Conservation (phyloP, 2,888 invertebrate genomes). For the Operophtera brumata region DNA sequence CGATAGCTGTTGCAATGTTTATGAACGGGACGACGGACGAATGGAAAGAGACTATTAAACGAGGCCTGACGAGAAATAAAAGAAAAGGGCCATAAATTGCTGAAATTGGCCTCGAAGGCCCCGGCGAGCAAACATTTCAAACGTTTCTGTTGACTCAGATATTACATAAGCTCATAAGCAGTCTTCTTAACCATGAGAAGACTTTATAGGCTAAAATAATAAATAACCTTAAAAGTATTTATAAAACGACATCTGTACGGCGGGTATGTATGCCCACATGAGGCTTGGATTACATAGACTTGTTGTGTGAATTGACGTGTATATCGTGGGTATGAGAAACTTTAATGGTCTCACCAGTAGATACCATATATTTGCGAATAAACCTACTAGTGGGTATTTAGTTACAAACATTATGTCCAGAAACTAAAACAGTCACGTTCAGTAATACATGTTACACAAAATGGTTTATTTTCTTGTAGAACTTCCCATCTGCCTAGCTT, state of each 20-base stretch:
- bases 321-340: conserved; percentile 3
- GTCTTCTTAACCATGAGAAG: no score
- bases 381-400: no score
- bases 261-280: conserved; percentile 2
- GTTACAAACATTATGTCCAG: no score
- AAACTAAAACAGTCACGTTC: no score
- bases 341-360: no score
- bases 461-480: no score
- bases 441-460: no score
- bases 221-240: not conserved
- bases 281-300: conserved; percentile 1
- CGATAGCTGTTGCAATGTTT: conserved; percentile 47
- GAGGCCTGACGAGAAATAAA: conserved; percentile 17
- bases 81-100: conserved; percentile 6
- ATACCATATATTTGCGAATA: not conserved
- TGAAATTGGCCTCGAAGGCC: conserved; percentile 6
- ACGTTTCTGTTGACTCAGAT: conserved; percentile 1
- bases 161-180: not conserved
- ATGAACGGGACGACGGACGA: conserved; percentile 38
- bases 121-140: not conserved
- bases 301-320: not conserved
- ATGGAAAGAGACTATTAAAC: conserved; percentile 42
- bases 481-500: no score
- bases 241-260: not conserved
- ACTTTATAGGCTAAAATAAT: no score